Percentiles rank a stretch among this genome's conserved stretches.
Conservation (phyloP, 1,140 invertebrate species). For the Bacillus rossius region DNA sequence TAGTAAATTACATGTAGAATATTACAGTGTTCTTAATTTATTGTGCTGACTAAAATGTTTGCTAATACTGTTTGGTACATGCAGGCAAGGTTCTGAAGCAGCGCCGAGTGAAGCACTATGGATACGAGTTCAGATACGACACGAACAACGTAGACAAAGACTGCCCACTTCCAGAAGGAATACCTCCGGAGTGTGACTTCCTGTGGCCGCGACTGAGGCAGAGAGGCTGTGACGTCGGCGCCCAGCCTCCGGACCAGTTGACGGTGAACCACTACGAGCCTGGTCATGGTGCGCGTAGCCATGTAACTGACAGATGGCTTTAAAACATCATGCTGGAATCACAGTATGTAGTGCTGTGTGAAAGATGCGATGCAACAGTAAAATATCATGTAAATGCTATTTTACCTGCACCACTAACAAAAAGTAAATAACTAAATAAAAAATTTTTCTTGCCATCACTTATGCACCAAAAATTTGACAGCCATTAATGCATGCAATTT, state of each 20-base stretch:
- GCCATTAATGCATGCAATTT: no score
- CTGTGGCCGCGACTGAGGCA: slow-evolving; percentile 57
- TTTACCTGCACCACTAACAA: no score
- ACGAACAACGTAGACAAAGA: slow-evolving; percentile 80
- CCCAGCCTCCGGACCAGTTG: slow-evolving; percentile 73
- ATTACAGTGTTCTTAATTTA: no score
- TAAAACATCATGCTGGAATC: no score
- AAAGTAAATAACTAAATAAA: no score
- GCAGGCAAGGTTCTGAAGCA: slow-evolving; percentile 62
- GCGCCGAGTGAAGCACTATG: slow-evolving; percentile 86
- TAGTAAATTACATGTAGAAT: no score
- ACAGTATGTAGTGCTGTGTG: no score
- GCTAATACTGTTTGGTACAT: background rate
- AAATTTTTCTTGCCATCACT: no score
- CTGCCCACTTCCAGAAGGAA: slow-evolving; percentile 55
- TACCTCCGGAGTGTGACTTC: slow-evolving; percentile 65
- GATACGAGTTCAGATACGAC: slow-evolving; percentile 89
- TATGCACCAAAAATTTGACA: no score
- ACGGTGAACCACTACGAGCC: slow-evolving; percentile 90
- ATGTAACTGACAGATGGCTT: no score
- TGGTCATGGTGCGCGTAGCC: slow-evolving; percentile 68
- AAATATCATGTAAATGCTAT: no score
- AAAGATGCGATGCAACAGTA: no score
- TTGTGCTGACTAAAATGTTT: background rate
- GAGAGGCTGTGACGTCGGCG: slow-evolving; percentile 37